Percentiles rank a stretch among this genome's conserved stretches.
These are phyloP conservation scores for Lophura nycthemera DNA, from an alignment of 2,113 vertebrate species.

Conservation along the genomic window DNA sequence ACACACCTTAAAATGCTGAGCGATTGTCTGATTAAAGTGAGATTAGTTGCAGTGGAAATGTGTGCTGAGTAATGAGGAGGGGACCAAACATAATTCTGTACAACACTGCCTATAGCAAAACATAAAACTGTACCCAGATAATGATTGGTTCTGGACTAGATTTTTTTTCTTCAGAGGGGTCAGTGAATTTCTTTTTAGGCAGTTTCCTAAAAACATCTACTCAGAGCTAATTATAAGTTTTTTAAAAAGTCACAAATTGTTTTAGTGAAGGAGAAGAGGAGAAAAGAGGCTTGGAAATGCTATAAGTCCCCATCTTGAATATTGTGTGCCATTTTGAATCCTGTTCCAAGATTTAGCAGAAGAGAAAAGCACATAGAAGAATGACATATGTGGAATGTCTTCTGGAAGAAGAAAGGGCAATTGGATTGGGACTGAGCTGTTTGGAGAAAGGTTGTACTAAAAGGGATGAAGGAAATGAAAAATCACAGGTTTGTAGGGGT, in stretches of 20 bases:
- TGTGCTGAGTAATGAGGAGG: not conserved
- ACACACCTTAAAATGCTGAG: not conserved
- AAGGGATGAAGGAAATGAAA: not conserved
- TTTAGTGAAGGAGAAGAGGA: not conserved
- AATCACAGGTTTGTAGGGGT: no score
- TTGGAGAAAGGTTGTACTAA: not conserved
- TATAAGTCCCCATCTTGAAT: not conserved
- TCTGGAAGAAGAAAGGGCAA: not conserved
- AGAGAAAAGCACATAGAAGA: not conserved
- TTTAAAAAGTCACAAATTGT: not conserved
- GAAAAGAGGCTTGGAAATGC: not conserved
- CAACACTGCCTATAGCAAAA: not conserved
- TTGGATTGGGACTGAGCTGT: not conserved
- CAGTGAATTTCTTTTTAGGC: not conserved
- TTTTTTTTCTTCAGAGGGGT: not conserved
- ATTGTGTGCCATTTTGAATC: not conserved
- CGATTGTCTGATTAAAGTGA: not conserved
- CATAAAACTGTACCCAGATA: not conserved
- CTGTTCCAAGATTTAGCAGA: not conserved
- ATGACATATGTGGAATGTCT: not conserved
- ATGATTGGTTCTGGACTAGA: not conserved
- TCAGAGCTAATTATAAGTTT: not conserved
- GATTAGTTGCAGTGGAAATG: not conserved
- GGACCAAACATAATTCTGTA: not conserved
- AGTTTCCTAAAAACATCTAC: not conserved